These are phyloP conservation scores for Trichacis sp. DNA, from an alignment of 2,888 invertebrate genomes.

Conservation along the genomic window DNA sequence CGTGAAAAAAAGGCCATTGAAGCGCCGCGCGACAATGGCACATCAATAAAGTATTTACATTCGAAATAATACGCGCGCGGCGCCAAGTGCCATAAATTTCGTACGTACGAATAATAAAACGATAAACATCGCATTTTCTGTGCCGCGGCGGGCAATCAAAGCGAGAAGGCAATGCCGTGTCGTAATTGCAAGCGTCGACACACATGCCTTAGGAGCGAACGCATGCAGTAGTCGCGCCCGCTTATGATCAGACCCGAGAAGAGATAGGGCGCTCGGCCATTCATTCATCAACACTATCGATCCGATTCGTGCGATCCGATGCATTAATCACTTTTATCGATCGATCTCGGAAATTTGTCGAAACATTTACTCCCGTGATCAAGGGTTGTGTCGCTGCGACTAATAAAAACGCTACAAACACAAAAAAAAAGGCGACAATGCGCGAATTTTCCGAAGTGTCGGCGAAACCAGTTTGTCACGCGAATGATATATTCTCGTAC, in stretches of 20 bases:
- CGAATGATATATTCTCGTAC: neutral
- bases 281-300: slow-evolving; percentile 33
- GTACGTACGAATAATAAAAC: slow-evolving; percentile 32
- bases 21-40: neutral
- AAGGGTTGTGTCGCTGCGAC: neutral
- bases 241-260: slow-evolving; percentile 35
- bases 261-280: slow-evolving; percentile 1
- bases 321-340: slow-evolving; percentile 2
- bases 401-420: no score
- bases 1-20: neutral
- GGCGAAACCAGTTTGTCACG: neutral
- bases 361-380: neutral
- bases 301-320: slow-evolving; percentile 18
- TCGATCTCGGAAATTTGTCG: slow-evolving; percentile 1
- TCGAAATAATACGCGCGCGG: slow-evolving; percentile 18
- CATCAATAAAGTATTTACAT: slow-evolving; percentile 10
- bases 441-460: neutral
- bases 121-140: slow-evolving; percentile 26
- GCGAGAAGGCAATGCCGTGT: slow-evolving; percentile 28
- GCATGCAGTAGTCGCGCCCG: slow-evolving; percentile 38
- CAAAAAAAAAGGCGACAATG: no score
- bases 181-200: slow-evolving; percentile 31
- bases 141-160: slow-evolving; percentile 32
- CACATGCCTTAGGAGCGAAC: slow-evolving; percentile 15
- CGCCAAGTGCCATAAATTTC: slow-evolving; percentile 26